Evolutionary conservation across 2,888 invertebrate species (phyloP).

Genomic region (Pogonocherus hispidulus): DNA sequence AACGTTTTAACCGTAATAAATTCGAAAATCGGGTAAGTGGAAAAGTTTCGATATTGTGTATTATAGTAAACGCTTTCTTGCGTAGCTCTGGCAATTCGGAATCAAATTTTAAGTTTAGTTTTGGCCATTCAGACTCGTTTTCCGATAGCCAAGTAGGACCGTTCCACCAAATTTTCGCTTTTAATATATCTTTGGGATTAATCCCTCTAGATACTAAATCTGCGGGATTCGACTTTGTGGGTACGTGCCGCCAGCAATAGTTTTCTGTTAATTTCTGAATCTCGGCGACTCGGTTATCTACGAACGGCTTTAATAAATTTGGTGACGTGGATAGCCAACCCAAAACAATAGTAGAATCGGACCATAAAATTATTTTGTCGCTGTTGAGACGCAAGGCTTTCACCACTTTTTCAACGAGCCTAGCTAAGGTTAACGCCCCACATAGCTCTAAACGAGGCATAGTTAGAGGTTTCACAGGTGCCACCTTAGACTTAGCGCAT

Average conservation of each 20-base stretch:
- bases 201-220: not conserved
- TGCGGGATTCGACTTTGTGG: not conserved
- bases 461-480: not conserved
- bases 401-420: not conserved
- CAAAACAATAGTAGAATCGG: slow-evolving; percentile 11
- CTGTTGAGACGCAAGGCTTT: not conserved
- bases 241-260: not conserved
- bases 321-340: slow-evolving; percentile 11
- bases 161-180: no score
- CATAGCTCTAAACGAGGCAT: not conserved
- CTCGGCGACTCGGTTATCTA: not conserved
- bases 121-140: slow-evolving; percentile 17
- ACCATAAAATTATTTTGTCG: slow-evolving; percentile 13
- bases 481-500: not conserved
- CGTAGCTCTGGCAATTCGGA: no score
- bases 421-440: not conserved
- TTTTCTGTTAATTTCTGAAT: not conserved
- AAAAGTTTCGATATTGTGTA: no score
- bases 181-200: not conserved
- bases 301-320: not conserved
- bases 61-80: no score
- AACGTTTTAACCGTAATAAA: no score
- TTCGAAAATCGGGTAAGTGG: no score
- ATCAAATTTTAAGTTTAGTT: no score
- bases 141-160: slow-evolving; percentile 29